Evolutionary conservation across 2,113 vertebrate species (phyloP), one percentile per base, ranked within the genome.

Genomic region (Vireo altiloquus): DNA sequence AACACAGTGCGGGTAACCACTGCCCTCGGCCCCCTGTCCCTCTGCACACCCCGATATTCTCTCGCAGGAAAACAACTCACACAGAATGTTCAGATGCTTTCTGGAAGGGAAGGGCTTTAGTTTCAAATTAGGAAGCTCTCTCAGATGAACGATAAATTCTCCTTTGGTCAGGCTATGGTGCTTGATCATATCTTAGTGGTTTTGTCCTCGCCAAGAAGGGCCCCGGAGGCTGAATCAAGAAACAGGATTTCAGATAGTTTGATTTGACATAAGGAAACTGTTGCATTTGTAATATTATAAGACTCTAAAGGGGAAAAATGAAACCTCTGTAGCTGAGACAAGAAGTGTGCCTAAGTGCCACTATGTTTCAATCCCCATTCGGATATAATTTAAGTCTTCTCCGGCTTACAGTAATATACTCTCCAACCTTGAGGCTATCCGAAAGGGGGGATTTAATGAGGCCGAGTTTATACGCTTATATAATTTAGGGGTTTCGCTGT

Each of bases 401-500:
- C 42, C 69, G 52, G 86, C 54, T 94, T 90, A 94, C 71, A 94
- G 78, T 47, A 83, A 89, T 82, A 90, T 40, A 94, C 82, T 74
- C 89, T 75, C 75, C 89, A 93, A 68, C 64, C 76, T 74, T 81
- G 72, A 56, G 49, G 44, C 88, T 60, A 44, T 82, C 75, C 81
- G 75, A 88, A 87, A 80, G 40, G 42, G 63, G 46, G 47, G 77
- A 89, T 84, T 95, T 81, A 90, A 90, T 87, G 93, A 79, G 74
- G 47, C 75, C 21, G 74, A 93, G 87, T 96, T 96, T 93, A 96
- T 88, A 91, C 80, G 87, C 91, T 93, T 93, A 74, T 59, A 94
- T 90, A 89, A 94, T 94, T 97, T 95, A 92, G 91, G 76, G 80
- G 83, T 88, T 97, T 96, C 37, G 11, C 95, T 86, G 77, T 42